Conservation (phyloP, 2,797 vertebrate species). For the Sylvilagus floridanus region DNA sequence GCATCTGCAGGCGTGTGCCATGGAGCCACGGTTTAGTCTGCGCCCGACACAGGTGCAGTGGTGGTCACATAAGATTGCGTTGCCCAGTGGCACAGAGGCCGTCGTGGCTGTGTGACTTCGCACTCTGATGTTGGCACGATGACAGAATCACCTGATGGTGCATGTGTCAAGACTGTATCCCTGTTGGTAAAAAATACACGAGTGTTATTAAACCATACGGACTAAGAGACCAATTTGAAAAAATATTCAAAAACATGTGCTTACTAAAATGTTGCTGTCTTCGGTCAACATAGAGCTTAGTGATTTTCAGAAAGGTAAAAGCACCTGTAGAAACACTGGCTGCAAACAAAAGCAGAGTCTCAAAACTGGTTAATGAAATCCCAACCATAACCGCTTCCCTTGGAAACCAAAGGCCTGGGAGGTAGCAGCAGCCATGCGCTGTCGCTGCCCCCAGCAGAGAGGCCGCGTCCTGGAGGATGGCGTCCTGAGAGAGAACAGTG, state of each 20-base stretch:
- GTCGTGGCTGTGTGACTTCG: too few species aligned
- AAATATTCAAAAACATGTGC: background rate
- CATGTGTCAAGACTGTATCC: too few species aligned
- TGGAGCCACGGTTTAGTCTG: too few species aligned
- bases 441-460: background rate
- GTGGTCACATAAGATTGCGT: too few species aligned
- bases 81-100: too few species aligned
- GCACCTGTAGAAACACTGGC: background rate
- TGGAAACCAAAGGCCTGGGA: slow-evolving; percentile 54
- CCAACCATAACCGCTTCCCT: slow-evolving; percentile 30
- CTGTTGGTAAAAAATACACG: too few species aligned
- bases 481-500: background rate
- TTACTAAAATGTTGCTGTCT: background rate
- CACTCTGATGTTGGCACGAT: too few species aligned
- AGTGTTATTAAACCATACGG: background rate
- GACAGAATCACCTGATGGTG: too few species aligned
- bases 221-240: background rate
- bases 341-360: slow-evolving; percentile 9
- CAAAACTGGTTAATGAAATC: slow-evolving; percentile 21
- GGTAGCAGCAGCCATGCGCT: background rate
- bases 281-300: background rate
- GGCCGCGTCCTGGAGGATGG: background rate
- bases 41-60: too few species aligned
- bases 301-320: background rate
- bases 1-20: background rate